Base-by-base conservation (phyloP, 2,113 vertebrate genomes). In the Silurus glanis region DNA sequence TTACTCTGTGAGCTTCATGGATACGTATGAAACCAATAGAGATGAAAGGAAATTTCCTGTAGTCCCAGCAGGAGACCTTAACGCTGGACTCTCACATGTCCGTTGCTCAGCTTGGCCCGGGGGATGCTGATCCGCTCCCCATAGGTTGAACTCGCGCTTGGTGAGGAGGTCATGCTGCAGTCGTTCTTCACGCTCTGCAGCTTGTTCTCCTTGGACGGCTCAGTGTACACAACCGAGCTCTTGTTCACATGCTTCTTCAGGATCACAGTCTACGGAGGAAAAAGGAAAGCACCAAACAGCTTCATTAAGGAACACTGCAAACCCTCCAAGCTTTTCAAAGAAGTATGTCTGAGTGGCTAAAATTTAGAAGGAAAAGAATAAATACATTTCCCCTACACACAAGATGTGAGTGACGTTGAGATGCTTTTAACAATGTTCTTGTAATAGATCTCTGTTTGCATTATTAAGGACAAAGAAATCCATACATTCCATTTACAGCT, bases 221-320 rank as follows among this genome's bases (percentile, higher is more conserved):
- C 95, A 94, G 95, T 94, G 90, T 95, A 95, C 51, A 95, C 93
- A 87, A 96, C 94, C 0, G 95, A 93, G 89, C 93, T 95, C 91
- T 94, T 95, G 91, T 95, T 96, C 21, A 95, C 90, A 3, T 96
- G 95, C 86, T 96, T 96, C 91, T 96, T 94, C 47, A 96, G 90
- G 86, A 95, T 95, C 88, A 96, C 94, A 0, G 94, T 94, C 95
- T 96, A 53, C 37, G 28, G 17, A 81, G 12, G 25, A 83, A 5
- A 88, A 51, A 67, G 37, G 67, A 6, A 89, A 66, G 16, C 64
- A 10, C 59, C 80, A 45, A 49, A 21, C 17, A n/a, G 53, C 56
- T 87, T 80, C 64, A 25, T 81, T 74, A 62, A 62, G 37, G 69
- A 82, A 55, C 66, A 82, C 19, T 84, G 75, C 76, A 67, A 79